Conservation (phyloP, 2,888 invertebrate species). For the Agrilus biguttatus region DNA sequence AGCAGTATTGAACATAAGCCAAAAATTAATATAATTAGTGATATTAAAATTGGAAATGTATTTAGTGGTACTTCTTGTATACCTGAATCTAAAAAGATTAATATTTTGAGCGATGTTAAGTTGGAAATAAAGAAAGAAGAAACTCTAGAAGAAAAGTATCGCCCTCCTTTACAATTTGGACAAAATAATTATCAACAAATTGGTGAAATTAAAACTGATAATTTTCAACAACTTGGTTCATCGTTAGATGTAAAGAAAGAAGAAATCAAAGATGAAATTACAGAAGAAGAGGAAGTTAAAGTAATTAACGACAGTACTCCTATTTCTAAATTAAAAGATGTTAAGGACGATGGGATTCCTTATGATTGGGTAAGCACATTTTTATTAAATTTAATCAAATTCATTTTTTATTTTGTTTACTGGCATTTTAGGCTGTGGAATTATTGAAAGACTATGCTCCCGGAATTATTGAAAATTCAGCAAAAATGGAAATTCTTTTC, state of each 20-base stretch:
- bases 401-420: conserved; percentile 1
- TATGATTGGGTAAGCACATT: conserved; percentile 59
- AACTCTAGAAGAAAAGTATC: conserved; percentile 35
- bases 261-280: background rate
- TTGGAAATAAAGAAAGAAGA: conserved; percentile 31
- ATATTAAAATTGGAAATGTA: conserved; percentile 26
- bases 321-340: conserved; percentile 25
- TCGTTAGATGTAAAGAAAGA: conserved; percentile 2
- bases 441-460: conserved; percentile 73
- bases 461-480: conserved; percentile 82
- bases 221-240: conserved; percentile 21
- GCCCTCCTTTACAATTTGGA: conserved; percentile 15
- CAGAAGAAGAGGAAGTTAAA: conserved; percentile 34
- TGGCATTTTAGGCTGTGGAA: conserved; percentile 48
- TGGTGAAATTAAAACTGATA: conserved; percentile 22
- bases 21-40: conserved; percentile 31
- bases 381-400: no score
- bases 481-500: conserved; percentile 90
- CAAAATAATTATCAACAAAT: conserved; percentile 9
- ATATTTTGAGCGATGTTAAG: conserved; percentile 29
- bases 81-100: conserved; percentile 24
- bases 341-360: conserved; percentile 44
- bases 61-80: conserved; percentile 13
- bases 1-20: conserved; percentile 25
- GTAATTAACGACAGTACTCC: conserved; percentile 11